These are phyloP conservation scores for Ennomos quercinarius DNA, from an alignment of 2,888 invertebrate species.

Conservation along the genomic window DNA sequence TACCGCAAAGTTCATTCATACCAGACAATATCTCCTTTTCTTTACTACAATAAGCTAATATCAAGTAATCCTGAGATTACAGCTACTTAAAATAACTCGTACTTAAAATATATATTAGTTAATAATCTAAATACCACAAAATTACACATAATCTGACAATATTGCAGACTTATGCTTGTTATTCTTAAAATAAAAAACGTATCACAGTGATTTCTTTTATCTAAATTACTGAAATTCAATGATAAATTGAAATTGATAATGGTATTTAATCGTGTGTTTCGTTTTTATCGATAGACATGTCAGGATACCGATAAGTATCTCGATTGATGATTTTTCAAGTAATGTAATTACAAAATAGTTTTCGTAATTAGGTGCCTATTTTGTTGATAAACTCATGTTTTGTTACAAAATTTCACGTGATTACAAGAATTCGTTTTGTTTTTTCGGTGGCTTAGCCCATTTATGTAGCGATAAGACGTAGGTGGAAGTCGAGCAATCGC, in stretches of 20 bases:
- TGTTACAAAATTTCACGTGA: too few relatives aligned
- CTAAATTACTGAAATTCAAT: slow-evolving; percentile 25
- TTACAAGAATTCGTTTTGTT: too few relatives aligned
- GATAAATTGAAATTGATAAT: slow-evolving; percentile 25
- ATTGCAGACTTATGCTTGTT: slow-evolving; percentile 52
- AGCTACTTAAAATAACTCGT: slow-evolving; percentile 9
- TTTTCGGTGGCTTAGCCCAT: too few relatives aligned
- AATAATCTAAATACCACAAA: slow-evolving; percentile 31
- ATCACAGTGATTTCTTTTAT: slow-evolving; percentile 27
- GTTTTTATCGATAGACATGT: slow-evolving; percentile 37
- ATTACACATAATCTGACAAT: slow-evolving; percentile 53
- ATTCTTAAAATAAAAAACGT: slow-evolving; percentile 24
- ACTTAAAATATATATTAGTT: slow-evolving; percentile 18
- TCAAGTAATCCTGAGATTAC: slow-evolving; percentile 6
- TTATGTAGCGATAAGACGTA: too few relatives aligned
- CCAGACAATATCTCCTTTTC: neutral
- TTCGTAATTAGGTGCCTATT: slow-evolving; percentile 24
- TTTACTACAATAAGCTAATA: slow-evolving; percentile 5
- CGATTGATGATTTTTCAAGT: slow-evolving; percentile 56
- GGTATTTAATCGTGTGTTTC: slow-evolving; percentile 17
- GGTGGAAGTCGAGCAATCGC: too few relatives aligned
- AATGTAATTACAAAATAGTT: slow-evolving; percentile 51
- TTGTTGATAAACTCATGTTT: too few relatives aligned
- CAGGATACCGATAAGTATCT: slow-evolving; percentile 46
- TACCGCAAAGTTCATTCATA: neutral